phyloP scores from a whole-genome alignment of 2,797 vertebrate genomes.

The Microtus obscurus region DNA sequence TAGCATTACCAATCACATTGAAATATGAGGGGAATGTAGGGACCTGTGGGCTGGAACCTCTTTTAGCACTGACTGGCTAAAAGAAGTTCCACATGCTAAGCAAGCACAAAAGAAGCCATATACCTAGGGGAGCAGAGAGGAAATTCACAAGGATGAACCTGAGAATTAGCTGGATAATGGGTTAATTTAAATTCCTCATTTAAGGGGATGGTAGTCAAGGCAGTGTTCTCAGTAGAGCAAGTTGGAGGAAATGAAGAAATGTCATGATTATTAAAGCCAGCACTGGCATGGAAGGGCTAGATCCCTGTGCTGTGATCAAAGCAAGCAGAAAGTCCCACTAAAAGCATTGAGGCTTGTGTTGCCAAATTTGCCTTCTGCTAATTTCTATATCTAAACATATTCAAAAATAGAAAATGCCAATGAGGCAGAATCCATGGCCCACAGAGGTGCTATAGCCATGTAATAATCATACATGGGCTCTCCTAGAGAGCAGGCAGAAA shows the following conservation, averaged over 20 bases:
- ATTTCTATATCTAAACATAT: conserved; percentile 19
- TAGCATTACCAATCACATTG: background rate
- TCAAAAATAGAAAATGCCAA: conserved; percentile 26
- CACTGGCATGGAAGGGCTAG: background rate
- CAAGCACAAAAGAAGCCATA: background rate
- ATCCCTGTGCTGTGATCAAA: background rate
- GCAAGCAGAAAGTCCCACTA: conserved; percentile 1
- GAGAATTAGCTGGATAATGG: conserved; percentile 4
- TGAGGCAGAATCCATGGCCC: background rate
- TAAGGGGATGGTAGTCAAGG: background rate
- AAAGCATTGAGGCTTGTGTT: conserved; percentile 49
- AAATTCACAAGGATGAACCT: background rate
- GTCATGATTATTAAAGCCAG: conserved; percentile 41
- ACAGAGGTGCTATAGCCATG: conserved; percentile 9
- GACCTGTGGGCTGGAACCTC: background rate
- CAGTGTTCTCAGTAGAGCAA: background rate
- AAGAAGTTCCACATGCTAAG: background rate
- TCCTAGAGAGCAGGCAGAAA: conserved; percentile 37
- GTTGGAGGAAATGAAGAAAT: background rate
- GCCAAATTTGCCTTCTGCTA: conserved; percentile 35
- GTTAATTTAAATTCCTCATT: background rate
- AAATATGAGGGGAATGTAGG: background rate
- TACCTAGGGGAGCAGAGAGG: background rate
- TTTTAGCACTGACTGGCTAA: background rate
- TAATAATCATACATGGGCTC: background rate